A percentile compares a stretch with the other conserved stretches of the same genome.
Conservation (phyloP, 2,113 vertebrate genomes). For the Ceyx cyanopectus region DNA sequence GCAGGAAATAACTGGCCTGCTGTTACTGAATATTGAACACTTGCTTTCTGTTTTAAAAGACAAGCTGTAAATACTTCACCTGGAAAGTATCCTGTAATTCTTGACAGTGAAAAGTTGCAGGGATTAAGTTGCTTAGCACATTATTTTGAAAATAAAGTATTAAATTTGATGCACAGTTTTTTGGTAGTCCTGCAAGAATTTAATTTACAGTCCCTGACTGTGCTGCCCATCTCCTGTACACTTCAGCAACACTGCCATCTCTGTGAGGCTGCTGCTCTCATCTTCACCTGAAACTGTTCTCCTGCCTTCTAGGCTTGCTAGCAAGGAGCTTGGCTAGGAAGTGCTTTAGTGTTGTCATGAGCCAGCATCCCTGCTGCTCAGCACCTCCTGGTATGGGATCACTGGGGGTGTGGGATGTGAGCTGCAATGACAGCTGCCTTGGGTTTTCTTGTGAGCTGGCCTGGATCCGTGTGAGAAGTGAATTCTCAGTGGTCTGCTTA, state of each 20-base stretch:
- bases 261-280: background rate
- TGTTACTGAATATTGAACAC: background rate
- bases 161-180: background rate
- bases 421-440: background rate
- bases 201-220: background rate
- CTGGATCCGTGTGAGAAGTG: background rate
- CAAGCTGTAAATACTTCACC: background rate
- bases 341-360: background rate
- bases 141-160: background rate
- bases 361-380: fast-evolving
- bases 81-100: background rate
- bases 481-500: conserved; percentile 45
- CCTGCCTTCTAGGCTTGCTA: background rate
- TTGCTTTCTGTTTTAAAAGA: background rate
- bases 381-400: background rate
- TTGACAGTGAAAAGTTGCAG: background rate
- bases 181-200: background rate
- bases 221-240: background rate
- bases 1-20: background rate
- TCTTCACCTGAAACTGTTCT: background rate
- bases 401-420: background rate
- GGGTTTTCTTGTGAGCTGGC: conserved; percentile 5
- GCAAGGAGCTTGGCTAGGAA: background rate
- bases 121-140: background rate
- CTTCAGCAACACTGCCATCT: background rate